Evolutionary conservation across 1,140 invertebrate genomes (phyloP).

Genomic region (Melanaphis sacchari): DNA sequence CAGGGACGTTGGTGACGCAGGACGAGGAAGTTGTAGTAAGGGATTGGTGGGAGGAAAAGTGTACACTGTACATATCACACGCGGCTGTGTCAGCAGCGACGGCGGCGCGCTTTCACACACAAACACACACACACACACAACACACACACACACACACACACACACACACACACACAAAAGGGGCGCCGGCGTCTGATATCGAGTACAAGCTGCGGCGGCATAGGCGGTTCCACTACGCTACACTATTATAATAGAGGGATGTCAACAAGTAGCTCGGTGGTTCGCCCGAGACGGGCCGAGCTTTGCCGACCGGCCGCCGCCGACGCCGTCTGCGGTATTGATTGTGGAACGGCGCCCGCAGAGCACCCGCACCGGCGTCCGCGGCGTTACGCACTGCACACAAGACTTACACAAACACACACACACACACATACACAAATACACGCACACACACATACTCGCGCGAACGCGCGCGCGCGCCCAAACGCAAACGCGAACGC

Average conservation of each 20-base stretch:
- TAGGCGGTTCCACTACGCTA: not conserved
- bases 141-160: not conserved
- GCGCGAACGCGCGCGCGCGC: not conserved
- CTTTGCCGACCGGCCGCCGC: constrained; percentile 31
- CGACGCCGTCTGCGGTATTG: constrained; percentile 37
- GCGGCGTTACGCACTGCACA: constrained; percentile 55
- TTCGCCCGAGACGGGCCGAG: not conserved
- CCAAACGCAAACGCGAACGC: not conserved
- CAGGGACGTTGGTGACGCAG: not conserved
- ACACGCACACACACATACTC: not conserved
- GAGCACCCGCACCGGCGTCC: constrained; percentile 54
- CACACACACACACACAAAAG: not conserved
- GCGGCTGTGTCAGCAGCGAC: not conserved
- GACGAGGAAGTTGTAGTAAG: not conserved
- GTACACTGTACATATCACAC: not conserved
- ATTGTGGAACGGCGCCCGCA: constrained; percentile 52
- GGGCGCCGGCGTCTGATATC: constrained; percentile 50
- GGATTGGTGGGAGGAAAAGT: not conserved
- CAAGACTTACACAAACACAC: too few relatives aligned
- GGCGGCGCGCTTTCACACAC: not conserved
- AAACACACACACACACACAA: not conserved
- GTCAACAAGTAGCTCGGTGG: constrained; percentile 51
- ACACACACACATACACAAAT: not conserved
- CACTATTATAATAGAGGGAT: constrained; percentile 16
- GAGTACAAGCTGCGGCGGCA: not conserved